Evolutionary conservation across 1,140 invertebrate species (phyloP), one percentile per base, ranked within the genome.

Genomic region (Drosophila nigrodunni): DNA sequence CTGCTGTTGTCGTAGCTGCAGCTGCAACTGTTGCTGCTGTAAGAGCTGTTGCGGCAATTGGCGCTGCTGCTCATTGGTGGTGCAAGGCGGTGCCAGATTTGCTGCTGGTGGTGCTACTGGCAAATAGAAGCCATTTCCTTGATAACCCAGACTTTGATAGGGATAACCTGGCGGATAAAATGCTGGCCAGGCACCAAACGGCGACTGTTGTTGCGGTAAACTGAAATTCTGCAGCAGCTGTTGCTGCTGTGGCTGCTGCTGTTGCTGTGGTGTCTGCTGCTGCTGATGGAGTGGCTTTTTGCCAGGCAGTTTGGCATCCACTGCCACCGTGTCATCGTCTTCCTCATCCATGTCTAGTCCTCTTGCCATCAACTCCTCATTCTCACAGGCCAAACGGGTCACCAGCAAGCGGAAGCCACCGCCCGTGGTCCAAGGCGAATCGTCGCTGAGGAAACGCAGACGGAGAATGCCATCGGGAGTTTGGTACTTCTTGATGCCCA

Each of bases 391-490:
- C 66, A 93, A 74, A 7, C 93, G 89, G 1, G 93, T 94, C 2
- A 94, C 92, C 3, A 94, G 80, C 59, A 95, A 92, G 25, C 93
- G 92, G 67, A 94, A 95, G 4, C 94, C 93, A n/a, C 92, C 92
- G 9, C 68, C 90, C 8, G 90, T 90, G 0, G 89, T 83, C 90
- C 90, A 92, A 0, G 90, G 90, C 0, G 87, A 91, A 7, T 82
- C 77, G 21, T 92, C 92, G 37, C 87, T 77, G 1, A 79, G 46
- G 72, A 94, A 94, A 11, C 90, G 74, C n/a, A 94, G 25, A 0
- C 78, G 80, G 4, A 94, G 72, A 3, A 81, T 80, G 9, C 94
- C 94, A 79, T 94, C 92, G 10, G 91, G 91, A 0, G 93, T 93
- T 6, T 80, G 80, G 72, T 94, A 94, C 10, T 90, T 92, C 58